Base-by-base conservation (phyloP, 2,888 invertebrate genomes). In the Caenorhabditis afra region DNA sequence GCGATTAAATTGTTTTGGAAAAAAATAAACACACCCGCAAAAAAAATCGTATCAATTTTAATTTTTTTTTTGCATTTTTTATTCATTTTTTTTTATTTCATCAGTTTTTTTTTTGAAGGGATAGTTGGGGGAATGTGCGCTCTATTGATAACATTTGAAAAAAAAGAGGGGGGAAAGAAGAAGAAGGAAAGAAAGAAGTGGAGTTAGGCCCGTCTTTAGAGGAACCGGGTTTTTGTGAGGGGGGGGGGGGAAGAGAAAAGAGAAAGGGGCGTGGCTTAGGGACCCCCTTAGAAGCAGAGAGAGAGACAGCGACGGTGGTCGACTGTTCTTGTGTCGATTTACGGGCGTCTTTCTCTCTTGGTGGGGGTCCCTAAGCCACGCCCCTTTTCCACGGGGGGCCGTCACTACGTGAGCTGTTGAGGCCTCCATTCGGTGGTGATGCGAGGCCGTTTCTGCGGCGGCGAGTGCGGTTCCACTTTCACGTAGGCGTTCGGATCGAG, bases 401-500 rank as follows among this genome's bases (percentile, higher is more conserved):
- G n/a, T n/a, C n/a, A 44, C 68, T 49, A 79, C 20, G 84, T 84
- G 39, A 82, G 64, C 65, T 84, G 84, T 61, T 83, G 84, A 10
- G 81, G 81, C 29, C 83, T 75, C 85, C 87, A 86, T 55, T 85
- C 87, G n/a, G 81, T 76, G 11, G 77, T 59, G 14, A 87, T 74
- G 20, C 89, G 78, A 2, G 87, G 68, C 14, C 89, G 81, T 81
- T 89, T 89, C 61, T 89, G 86, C n/a, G 86, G 86, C 44, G 89
- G 89, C 29, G 89, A 85, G 39, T 87, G 82, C 14, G 85, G 84
- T 73, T 89, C 89, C 44, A 86, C 59, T 66, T 89, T 89, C 62
- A 89, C 82, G 78, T 88, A 89, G 16, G 81, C 61, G 20, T 76
- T 75, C 49, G 82, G 84, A 39, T 79, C 79, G 20, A 79, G 39